phyloP scores from a whole-genome alignment of 2,888 invertebrate genomes.

The Eilema caniola region DNA sequence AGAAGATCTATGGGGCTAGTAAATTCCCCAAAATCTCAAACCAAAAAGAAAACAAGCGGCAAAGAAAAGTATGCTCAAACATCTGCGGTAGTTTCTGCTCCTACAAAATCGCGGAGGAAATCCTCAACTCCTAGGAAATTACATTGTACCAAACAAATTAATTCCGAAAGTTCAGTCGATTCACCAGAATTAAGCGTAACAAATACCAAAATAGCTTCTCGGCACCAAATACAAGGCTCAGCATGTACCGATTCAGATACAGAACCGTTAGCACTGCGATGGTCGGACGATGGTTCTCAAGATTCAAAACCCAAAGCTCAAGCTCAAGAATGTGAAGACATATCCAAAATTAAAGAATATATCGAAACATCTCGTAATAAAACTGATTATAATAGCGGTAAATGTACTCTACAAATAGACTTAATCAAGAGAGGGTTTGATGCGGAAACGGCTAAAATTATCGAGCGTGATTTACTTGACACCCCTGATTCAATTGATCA shows the following conservation, averaged over 20 bases:
- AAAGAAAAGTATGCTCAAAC: slow-evolving; percentile 60
- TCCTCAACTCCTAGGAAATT: slow-evolving; percentile 83
- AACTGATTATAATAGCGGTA: slow-evolving; percentile 38
- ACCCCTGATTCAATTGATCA: slow-evolving; percentile 48
- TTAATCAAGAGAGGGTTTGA: slow-evolving; percentile 80
- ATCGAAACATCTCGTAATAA: slow-evolving; percentile 63
- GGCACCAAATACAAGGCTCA: slow-evolving; percentile 40
- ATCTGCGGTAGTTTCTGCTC: slow-evolving; percentile 49
- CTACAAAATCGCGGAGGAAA: slow-evolving; percentile 81
- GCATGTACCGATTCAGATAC: slow-evolving; percentile 67
- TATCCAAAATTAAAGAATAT: slow-evolving; percentile 76
- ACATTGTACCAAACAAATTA: slow-evolving; percentile 72
- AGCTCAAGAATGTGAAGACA: slow-evolving; percentile 69
- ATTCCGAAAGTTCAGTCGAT: slow-evolving; percentile 66
- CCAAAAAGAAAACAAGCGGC: slow-evolving; percentile 51
- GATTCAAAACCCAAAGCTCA: slow-evolving; percentile 61
- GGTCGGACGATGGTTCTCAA: slow-evolving; percentile 80
- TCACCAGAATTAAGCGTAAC: slow-evolving; percentile 59
- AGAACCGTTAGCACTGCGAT: slow-evolving; percentile 69
- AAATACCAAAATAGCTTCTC: slow-evolving; percentile 40
- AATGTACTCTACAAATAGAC: slow-evolving; percentile 70
- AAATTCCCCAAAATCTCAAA: slow-evolving; percentile 43
- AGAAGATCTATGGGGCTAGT: slow-evolving; percentile 50
- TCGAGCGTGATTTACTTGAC: slow-evolving; percentile 79
- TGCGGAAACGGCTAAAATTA: slow-evolving; percentile 77